Percentiles rank a stretch among this genome's conserved stretches.
phyloP scores from a whole-genome alignment of 2,888 invertebrate genomes.

The Bembecia ichneumoniformis region DNA sequence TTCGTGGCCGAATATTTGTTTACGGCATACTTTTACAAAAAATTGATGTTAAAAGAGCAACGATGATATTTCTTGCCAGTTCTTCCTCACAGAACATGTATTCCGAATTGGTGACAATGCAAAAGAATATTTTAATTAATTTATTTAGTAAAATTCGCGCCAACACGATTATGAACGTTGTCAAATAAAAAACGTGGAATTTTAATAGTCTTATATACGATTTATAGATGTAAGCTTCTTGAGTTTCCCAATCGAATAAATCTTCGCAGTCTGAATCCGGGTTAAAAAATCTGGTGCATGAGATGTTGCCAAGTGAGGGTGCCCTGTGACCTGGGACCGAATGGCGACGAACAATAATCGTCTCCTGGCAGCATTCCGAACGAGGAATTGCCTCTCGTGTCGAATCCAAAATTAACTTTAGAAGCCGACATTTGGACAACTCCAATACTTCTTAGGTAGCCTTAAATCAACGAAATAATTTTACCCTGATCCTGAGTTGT shows the following conservation, averaged over 20 bases:
- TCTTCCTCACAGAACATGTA: too few relatives aligned
- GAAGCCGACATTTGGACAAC: background rate
- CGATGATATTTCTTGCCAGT: too few relatives aligned
- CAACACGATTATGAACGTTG: background rate
- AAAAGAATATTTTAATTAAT: too few relatives aligned
- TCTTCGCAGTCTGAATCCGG: constrained; percentile 15
- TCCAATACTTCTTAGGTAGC: background rate
- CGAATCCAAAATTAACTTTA: background rate
- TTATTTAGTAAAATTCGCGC: too few relatives aligned
- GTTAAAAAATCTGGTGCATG: constrained; percentile 14
- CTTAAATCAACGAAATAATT: too few relatives aligned
- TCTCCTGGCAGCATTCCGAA: constrained; percentile 24
- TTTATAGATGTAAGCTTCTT: background rate
- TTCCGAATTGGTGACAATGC: too few relatives aligned
- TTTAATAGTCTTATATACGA: constrained; percentile 3
- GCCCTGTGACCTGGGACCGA: constrained; percentile 17
- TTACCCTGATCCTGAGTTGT: too few relatives aligned
- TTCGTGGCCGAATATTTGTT: too few relatives aligned
- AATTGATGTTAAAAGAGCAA: too few relatives aligned
- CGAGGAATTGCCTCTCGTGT: constrained; percentile 3
- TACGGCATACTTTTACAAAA: too few relatives aligned
- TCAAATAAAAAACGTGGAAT: constrained; percentile 1
- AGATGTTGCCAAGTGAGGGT: constrained; percentile 24
- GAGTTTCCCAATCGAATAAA: constrained; percentile 12
- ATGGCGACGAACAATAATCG: constrained; percentile 26